phyloP scores from a whole-genome alignment of 2,888 invertebrate genomes.

The Maniola hyperantus region DNA sequence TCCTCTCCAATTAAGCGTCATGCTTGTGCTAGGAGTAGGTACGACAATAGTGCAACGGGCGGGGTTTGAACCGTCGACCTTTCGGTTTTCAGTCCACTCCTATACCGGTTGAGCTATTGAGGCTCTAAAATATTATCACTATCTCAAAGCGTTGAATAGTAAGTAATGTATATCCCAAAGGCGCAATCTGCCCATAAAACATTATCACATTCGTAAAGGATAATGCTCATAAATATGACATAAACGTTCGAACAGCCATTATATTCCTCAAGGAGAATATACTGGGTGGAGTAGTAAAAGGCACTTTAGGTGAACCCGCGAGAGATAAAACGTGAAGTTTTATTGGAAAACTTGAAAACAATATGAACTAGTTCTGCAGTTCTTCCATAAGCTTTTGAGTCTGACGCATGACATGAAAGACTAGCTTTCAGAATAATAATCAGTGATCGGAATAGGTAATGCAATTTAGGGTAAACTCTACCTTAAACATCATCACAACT shows the following conservation, averaged over 20 bases:
- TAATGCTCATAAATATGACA: conserved; percentile 30
- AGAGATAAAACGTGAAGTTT: conserved; percentile 34
- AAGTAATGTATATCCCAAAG: conserved; percentile 2
- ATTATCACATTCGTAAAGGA: conserved; percentile 23
- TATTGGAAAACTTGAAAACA: conserved; percentile 34
- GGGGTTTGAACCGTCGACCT: no score
- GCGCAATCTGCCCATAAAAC: conserved; percentile 17
- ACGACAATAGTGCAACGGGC: no score
- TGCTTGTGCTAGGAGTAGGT: no score
- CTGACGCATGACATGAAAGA: not conserved
- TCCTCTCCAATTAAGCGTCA: no score
- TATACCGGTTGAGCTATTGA: no score
- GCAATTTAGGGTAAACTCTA: no score
- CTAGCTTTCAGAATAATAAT: not conserved
- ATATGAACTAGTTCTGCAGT: conserved; percentile 21
- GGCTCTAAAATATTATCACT: not conserved
- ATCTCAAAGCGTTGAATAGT: conserved; percentile 1
- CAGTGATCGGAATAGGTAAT: no score
- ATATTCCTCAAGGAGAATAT: conserved; percentile 22
- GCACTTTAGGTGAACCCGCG: conserved; percentile 29
- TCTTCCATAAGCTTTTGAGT: conserved; percentile 2
- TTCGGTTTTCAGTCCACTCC: no score
- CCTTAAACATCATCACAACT: no score
- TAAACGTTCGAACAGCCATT: conserved; percentile 22
- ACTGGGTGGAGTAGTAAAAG: conserved; percentile 25